These are phyloP conservation scores for Catharus bicknelli DNA, from an alignment of 2,113 vertebrate species.

Conservation along the genomic window DNA sequence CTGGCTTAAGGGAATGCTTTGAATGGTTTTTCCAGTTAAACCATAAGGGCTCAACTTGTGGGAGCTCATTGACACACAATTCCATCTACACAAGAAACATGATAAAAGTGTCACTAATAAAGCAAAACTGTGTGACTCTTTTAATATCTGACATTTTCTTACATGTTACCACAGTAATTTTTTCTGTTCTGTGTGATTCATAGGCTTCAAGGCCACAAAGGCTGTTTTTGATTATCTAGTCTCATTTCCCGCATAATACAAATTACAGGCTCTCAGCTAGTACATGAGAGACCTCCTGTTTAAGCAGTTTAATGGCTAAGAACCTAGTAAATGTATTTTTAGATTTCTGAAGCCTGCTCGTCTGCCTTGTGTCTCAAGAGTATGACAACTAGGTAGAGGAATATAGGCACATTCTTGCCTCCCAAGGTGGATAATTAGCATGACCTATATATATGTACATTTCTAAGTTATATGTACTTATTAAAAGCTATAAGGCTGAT, in stretches of 20 bases:
- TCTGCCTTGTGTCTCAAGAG: slow-evolving; percentile 37
- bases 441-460: slow-evolving; percentile 47
- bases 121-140: not conserved
- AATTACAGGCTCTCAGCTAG: slow-evolving; percentile 11
- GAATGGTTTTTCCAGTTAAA: not conserved
- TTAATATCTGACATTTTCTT: not conserved
- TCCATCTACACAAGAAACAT: not conserved
- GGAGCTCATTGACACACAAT: not conserved
- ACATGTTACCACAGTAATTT: not conserved
- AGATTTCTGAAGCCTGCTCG: slow-evolving; percentile 28
- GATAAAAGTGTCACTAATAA: not conserved
- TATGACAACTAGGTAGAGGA: slow-evolving; percentile 26
- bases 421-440: slow-evolving; percentile 49
- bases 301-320: slow-evolving; percentile 30
- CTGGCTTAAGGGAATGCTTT: not conserved
- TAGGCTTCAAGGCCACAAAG: not conserved
- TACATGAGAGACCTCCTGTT: slow-evolving; percentile 4
- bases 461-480: slow-evolving; percentile 31
- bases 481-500: not conserved
- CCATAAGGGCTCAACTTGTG: not conserved
- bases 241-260: slow-evolving; percentile 23
- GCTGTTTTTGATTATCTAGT: slow-evolving; percentile 12
- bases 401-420: not conserved
- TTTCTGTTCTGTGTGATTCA: not conserved
- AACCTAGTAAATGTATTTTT: slow-evolving; percentile 53